These are phyloP conservation scores for Chaenodraco wilsoni DNA, from an alignment of 2,797 vertebrate species.

Conservation along the genomic window DNA sequence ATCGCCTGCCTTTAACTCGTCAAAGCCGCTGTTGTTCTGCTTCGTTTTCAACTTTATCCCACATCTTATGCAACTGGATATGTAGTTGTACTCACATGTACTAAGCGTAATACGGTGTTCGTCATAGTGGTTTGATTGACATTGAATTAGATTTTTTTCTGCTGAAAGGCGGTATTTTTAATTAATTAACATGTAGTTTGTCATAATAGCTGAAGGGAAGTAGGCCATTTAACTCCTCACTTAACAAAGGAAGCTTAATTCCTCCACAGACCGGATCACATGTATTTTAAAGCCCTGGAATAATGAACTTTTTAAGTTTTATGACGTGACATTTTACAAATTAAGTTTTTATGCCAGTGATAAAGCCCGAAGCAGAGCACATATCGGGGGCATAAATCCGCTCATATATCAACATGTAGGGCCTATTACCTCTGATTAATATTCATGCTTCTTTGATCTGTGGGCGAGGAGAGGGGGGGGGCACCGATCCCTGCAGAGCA, in stretches of 20 bases:
- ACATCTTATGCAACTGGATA: slow-evolving; percentile 68
- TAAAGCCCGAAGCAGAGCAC: slow-evolving; percentile 18
- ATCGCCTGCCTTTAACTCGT: slow-evolving; percentile 71
- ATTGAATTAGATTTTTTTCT: slow-evolving; percentile 12
- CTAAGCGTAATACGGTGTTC: slow-evolving; percentile 9
- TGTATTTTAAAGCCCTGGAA: neutral
- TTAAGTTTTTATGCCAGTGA: slow-evolving; percentile 29
- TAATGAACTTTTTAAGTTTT: neutral
- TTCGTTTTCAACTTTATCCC: slow-evolving; percentile 70
- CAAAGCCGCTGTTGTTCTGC: slow-evolving; percentile 71
- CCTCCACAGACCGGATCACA: neutral
- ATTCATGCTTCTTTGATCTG: slow-evolving; percentile 47
- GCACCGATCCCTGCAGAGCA: slow-evolving; percentile 19
- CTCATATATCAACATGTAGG: slow-evolving; percentile 30
- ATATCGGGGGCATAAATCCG: slow-evolving; percentile 33
- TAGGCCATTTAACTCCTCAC: neutral
- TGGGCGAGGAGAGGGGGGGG: neutral
- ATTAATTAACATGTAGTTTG: neutral
- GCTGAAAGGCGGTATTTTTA: slow-evolving; percentile 1
- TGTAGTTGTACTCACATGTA: slow-evolving; percentile 35
- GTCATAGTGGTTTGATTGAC: slow-evolving; percentile 19
- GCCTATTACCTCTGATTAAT: slow-evolving; percentile 49
- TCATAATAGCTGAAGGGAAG: neutral
- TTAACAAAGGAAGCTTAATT: slow-evolving; percentile 33
- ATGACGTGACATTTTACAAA: slow-evolving; percentile 31